Percentiles rank a stretch among this genome's conserved stretches.
Evolutionary conservation across 2,113 vertebrate species (phyloP).

Genomic region (Myotis brandtii): DNA sequence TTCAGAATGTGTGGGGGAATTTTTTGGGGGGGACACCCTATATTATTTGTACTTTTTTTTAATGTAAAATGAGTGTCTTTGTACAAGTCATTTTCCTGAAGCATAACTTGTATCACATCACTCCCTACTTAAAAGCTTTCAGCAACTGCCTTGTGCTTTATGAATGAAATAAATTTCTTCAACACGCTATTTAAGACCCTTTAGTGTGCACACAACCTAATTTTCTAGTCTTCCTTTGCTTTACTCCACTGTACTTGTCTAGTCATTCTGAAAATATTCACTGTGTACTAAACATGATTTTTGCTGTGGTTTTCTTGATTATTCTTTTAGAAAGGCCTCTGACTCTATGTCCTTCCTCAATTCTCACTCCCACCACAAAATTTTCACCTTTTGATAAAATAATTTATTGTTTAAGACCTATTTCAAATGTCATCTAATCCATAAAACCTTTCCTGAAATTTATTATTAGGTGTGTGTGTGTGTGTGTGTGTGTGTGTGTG

Average conservation of each 20-base stretch:
- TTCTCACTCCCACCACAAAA: neutral
- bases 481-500: neutral
- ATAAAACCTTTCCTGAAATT: conserved; percentile 14
- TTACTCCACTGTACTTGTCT: neutral
- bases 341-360: neutral
- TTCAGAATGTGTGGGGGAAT: no score
- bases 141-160: neutral
- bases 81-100: neutral
- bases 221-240: conserved; percentile 15
- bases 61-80: neutral
- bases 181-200: neutral
- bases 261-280: neutral
- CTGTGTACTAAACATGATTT: neutral
- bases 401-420: neutral
- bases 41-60: neutral
- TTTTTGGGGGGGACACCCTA: no score
- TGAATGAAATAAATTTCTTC: neutral
- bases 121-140: neutral
- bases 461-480: neutral
- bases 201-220: neutral
- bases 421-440: neutral
- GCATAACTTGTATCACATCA: neutral
- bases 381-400: conserved; percentile 20
- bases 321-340: neutral
- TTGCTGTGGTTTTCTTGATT: neutral